Conservation (phyloP, 2,797 vertebrate species). For the Clamator glandarius region DNA sequence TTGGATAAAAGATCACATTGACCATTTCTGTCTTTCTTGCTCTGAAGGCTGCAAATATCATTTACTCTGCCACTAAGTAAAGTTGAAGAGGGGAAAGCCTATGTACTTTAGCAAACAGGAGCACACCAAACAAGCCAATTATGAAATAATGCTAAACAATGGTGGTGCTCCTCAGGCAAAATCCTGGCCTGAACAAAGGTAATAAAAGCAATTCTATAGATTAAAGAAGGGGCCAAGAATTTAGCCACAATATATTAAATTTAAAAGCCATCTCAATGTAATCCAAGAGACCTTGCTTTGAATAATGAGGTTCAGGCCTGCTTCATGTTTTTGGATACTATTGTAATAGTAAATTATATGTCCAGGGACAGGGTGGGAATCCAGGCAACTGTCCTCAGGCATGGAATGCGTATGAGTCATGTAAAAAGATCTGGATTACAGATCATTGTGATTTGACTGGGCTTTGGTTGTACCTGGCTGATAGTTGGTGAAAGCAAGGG, state of each 20-base stretch:
- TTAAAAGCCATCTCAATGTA: background rate
- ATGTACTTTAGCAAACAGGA: background rate
- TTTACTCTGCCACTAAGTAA: background rate
- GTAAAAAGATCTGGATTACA: background rate
- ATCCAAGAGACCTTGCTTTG: background rate
- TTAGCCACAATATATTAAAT: background rate
- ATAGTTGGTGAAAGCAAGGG: background rate
- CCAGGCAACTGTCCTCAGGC: background rate
- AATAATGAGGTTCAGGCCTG: background rate
- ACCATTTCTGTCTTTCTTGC: background rate
- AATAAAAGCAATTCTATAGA: background rate
- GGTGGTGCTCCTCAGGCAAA: background rate
- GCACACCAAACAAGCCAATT: background rate
- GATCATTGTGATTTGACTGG: constrained; percentile 13
- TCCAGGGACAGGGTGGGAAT: background rate
- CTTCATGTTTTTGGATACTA: background rate
- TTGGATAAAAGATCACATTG: background rate
- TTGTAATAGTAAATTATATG: background rate
- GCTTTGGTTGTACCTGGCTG: background rate
- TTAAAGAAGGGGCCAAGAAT: background rate
- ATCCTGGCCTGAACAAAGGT: background rate
- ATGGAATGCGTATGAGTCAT: background rate
- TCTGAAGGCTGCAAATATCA: background rate
- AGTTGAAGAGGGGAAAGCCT: background rate
- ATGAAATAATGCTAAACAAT: background rate